Evolutionary conservation across 2,113 vertebrate species (phyloP).

Genomic region (Tinamus guttatus): DNA sequence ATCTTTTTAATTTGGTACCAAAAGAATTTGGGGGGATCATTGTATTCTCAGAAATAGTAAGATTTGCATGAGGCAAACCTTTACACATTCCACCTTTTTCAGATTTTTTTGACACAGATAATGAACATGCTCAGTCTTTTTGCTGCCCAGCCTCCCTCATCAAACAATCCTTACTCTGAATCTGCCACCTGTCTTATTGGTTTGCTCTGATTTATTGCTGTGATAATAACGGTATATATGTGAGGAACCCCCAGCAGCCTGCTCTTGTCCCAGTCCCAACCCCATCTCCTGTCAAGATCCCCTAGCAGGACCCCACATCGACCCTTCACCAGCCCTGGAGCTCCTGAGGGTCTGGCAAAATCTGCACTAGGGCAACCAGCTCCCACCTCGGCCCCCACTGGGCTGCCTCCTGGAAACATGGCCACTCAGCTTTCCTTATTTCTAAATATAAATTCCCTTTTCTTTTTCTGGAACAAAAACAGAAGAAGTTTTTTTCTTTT

Average conservation of each 20-base stretch:
- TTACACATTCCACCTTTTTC: neutral
- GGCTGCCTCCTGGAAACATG: neutral
- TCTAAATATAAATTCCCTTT: neutral
- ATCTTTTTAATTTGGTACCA: neutral
- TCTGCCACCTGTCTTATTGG: neutral
- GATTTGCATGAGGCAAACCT: neutral
- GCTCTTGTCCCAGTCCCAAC: neutral
- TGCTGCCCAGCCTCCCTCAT: neutral
- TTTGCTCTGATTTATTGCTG: neutral
- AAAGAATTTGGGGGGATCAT: neutral
- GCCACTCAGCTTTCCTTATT: neutral
- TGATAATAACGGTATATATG: neutral
- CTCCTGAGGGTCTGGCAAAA: neutral
- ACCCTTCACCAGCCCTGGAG: rapidly evolving
- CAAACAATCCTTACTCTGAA: neutral
- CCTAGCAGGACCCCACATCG: neutral
- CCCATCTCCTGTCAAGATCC: rapidly evolving
- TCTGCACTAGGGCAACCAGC: rapidly evolving
- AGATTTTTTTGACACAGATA: neutral
- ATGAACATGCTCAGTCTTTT: neutral
- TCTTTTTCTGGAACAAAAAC: neutral
- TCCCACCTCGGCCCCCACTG: neutral
- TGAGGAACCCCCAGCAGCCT: neutral
- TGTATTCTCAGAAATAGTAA: neutral
- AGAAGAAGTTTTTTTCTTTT: neutral